phyloP scores from a whole-genome alignment of 1,140 invertebrate species.

The Pseudomyrmex gracilis region DNA sequence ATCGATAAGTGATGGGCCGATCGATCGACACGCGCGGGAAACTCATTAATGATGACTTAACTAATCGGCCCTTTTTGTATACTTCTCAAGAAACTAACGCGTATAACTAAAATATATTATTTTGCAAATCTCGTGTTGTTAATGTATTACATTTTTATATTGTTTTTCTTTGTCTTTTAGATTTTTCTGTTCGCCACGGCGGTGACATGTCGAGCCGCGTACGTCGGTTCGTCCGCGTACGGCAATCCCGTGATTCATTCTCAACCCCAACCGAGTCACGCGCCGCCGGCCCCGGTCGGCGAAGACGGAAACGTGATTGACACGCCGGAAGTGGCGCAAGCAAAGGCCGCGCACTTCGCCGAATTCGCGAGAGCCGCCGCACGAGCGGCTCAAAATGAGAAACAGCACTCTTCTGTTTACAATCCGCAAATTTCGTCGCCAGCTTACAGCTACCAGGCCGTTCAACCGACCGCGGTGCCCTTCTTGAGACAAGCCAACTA shows the following conservation, averaged over 20 bases:
- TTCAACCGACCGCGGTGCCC: constrained; percentile 45
- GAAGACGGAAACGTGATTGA: constrained; percentile 85
- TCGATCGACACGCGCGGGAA: background rate
- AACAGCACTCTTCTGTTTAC: constrained; percentile 38
- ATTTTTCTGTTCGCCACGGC: constrained; percentile 75
- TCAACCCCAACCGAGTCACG: constrained; percentile 75
- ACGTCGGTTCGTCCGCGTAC: constrained; percentile 75
- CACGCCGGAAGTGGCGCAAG: constrained; percentile 85
- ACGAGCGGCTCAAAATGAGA: constrained; percentile 76
- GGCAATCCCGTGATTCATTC: constrained; percentile 66
- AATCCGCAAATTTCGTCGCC: constrained; percentile 35
- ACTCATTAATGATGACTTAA: too few relatives aligned
- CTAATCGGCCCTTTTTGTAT: too few relatives aligned
- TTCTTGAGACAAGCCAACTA: constrained; percentile 53
- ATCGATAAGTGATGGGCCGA: constrained; percentile 14
- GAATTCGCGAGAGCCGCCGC: constrained; percentile 84
- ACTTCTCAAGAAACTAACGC: too few relatives aligned
- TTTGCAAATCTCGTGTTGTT: background rate
- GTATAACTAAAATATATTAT: background rate
- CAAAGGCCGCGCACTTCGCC: constrained; percentile 84
- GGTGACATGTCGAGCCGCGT: constrained; percentile 75
- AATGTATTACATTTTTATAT: background rate
- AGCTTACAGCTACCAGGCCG: constrained; percentile 34
- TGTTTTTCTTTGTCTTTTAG: constrained; percentile 67
- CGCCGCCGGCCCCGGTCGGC: constrained; percentile 86